A percentile compares a stretch with the other conserved stretches of the same genome.
phyloP scores from a whole-genome alignment of 2,888 invertebrate species.

The Cantharis rufa region DNA sequence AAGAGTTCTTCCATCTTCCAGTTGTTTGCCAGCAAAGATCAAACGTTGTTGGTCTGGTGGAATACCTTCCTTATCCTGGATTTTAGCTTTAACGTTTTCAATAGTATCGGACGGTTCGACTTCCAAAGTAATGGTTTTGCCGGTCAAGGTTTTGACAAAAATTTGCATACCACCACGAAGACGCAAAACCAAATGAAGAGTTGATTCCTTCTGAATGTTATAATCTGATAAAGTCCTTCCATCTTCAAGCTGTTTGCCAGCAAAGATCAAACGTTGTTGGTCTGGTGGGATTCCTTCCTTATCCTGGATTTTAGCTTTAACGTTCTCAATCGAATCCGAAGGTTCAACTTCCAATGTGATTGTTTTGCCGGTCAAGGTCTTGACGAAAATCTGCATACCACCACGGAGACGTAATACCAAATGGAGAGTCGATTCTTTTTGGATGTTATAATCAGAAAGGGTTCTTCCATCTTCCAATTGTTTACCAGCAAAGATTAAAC shows the following conservation, averaged over 20 bases:
- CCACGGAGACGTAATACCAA: conserved; percentile 87
- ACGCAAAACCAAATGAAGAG: conserved; percentile 81
- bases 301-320: conserved; percentile 90
- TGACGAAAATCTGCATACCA: conserved; percentile 98
- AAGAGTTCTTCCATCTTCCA: conserved; percentile 92
- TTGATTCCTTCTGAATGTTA: conserved; percentile 95
- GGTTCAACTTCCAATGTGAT: conserved; percentile 93
- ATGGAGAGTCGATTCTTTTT: conserved; percentile 91
- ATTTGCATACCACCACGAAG: conserved; percentile 93
- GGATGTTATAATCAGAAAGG: conserved; percentile 85
- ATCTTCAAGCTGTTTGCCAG: conserved; percentile 95
- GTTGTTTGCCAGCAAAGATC: conserved; percentile 94
- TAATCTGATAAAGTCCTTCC: conserved; percentile 85
- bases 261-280: conserved; percentile 90
- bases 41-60: conserved; percentile 89
- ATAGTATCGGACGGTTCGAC: conserved; percentile 92
- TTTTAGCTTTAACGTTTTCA: conserved; percentile 94
- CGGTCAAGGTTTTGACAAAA: conserved; percentile 93
- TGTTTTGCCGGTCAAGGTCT: conserved; percentile 93
- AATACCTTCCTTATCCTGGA: conserved; percentile 90
- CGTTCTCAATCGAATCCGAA: conserved; percentile 91
- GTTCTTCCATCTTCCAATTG: conserved; percentile 95
- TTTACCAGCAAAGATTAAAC: conserved; percentile 93
- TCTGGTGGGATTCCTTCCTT: conserved; percentile 91
- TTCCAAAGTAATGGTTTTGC: conserved; percentile 93